Conservation (phyloP, 2,888 invertebrate genomes). For the Netelia inedita region DNA sequence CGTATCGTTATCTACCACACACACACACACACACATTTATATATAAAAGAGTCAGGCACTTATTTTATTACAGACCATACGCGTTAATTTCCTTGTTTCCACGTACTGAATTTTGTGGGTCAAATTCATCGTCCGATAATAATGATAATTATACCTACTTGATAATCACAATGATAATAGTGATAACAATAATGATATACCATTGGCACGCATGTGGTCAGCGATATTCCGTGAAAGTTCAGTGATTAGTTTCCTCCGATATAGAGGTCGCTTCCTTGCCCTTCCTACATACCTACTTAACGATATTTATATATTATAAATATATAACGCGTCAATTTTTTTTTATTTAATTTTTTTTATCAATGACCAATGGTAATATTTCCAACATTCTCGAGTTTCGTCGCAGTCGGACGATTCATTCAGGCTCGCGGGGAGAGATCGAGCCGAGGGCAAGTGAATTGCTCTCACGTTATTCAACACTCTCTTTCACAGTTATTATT, state of each 20-base stretch:
- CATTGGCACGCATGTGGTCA: slow-evolving; percentile 20
- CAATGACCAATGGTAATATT: background rate
- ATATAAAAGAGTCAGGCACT: background rate
- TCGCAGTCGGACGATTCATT: slow-evolving; percentile 5
- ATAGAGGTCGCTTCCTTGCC: slow-evolving; percentile 13
- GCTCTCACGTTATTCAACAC: slow-evolving; percentile 37
- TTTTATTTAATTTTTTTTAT: background rate
- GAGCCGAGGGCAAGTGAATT: slow-evolving; percentile 13
- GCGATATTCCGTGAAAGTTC: slow-evolving; percentile 43
- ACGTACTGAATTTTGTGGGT: slow-evolving; percentile 48
- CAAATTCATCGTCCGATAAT: slow-evolving; percentile 31
- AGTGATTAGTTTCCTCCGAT: slow-evolving; percentile 37
- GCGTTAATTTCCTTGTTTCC: slow-evolving; percentile 11
- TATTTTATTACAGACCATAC: slow-evolving; percentile 25
- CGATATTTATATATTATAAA: background rate
- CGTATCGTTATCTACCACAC: slow-evolving; percentile 23
- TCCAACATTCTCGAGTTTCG: slow-evolving; percentile 11
- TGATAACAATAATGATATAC: background rate
- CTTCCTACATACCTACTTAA: background rate
- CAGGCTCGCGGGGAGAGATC: background rate
- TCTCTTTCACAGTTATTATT: slow-evolving; percentile 11
- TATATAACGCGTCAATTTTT: background rate
- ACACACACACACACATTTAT: background rate
- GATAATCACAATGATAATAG: slow-evolving; percentile 38
- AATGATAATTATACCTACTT: background rate